Conservation (phyloP, 2,888 invertebrate species). For the Cephus spinipes region DNA sequence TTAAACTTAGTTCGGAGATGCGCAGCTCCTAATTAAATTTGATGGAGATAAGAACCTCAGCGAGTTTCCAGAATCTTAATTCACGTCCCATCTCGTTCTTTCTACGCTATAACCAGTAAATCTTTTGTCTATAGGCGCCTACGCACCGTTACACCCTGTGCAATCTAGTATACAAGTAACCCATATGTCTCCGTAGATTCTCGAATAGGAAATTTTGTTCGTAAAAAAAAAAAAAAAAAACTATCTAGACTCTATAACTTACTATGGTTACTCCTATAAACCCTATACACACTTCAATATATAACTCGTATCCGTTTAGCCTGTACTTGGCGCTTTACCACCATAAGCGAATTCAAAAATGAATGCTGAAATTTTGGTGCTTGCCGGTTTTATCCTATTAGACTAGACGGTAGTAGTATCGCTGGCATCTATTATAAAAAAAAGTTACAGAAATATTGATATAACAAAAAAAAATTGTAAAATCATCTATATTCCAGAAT, state of each 20-base stretch:
- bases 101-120: background rate
- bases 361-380: background rate
- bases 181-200: background rate
- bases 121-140: background rate
- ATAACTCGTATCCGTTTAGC: background rate
- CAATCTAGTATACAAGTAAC: background rate
- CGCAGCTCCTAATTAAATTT: constrained; percentile 1
- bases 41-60: background rate
- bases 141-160: background rate
- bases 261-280: background rate
- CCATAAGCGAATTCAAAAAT: background rate
- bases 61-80: background rate
- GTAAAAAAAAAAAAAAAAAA: background rate
- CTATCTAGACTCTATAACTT: background rate
- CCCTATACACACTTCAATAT: background rate
- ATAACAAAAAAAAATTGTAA: background rate
- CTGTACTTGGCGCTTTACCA: background rate
- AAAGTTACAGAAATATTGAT: background rate
- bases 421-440: background rate
- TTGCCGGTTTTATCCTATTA: background rate
- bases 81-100: background rate
- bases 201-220: background rate
- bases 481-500: background rate
- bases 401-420: background rate
- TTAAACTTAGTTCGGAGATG: background rate